Conservation (phyloP, 2,113 vertebrate genomes). For the Bos javanicus region DNA sequence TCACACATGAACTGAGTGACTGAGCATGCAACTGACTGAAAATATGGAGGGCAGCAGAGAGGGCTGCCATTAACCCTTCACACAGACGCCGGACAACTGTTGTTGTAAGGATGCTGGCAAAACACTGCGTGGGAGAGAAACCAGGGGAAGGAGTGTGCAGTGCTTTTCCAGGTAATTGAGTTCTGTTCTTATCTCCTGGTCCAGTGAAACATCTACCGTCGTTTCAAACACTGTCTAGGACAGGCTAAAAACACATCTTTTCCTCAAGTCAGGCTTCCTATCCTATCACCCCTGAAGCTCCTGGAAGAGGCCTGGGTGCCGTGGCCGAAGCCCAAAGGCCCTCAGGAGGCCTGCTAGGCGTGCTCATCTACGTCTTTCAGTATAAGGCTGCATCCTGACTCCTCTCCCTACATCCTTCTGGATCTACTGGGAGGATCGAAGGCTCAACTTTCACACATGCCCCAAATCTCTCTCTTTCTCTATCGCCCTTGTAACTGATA, state of each 20-base stretch:
- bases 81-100: not conserved
- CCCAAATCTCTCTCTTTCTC: no score
- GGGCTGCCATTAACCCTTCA: not conserved
- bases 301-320: not conserved
- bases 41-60: not conserved
- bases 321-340: not conserved
- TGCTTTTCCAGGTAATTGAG: not conserved
- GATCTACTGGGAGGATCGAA: rapidly evolving
- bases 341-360: not conserved
- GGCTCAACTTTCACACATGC: rapidly evolving
- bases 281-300: not conserved
- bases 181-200: not conserved
- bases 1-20: not conserved
- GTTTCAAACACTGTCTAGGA: not conserved
- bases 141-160: rapidly evolving
- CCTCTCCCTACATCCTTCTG: not conserved
- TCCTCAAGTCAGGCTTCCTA: not conserved
- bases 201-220: not conserved
- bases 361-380: not conserved
- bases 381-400: not conserved
- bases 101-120: not conserved
- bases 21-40: not conserved
- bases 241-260: not conserved
- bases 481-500: no score
- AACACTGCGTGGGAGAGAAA: rapidly evolving